A percentile compares a stretch with the other conserved stretches of the same genome.
phyloP scores from a whole-genome alignment of 2,797 vertebrate genomes.

The Mallotus villosus region DNA sequence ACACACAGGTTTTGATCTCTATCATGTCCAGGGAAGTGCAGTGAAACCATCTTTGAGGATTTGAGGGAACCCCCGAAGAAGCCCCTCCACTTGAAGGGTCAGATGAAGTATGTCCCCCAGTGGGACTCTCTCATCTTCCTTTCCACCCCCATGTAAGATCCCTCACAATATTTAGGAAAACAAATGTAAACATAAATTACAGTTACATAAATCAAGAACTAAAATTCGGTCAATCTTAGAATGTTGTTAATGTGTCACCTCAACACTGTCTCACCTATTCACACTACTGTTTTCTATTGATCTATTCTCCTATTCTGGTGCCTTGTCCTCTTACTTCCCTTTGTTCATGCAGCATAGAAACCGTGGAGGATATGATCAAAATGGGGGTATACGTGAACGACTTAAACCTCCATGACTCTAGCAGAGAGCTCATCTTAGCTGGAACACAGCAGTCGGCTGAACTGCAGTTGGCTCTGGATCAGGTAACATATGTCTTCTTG shows the following conservation, averaged over 20 bases:
- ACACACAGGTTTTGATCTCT: not conserved
- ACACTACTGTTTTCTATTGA: too few relatives aligned
- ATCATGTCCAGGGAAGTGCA: conserved; percentile 70
- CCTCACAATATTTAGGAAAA: too few relatives aligned
- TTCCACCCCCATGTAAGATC: conserved; percentile 76
- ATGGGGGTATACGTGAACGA: conserved; percentile 79
- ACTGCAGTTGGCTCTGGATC: conserved; percentile 77
- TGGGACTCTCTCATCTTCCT: conserved; percentile 81
- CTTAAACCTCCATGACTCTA: conserved; percentile 78
- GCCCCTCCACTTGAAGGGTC: conserved; percentile 77
- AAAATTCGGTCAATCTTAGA: not conserved
- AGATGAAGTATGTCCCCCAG: conserved; percentile 79
- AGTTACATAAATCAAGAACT: not conserved
- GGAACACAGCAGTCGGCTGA: conserved; percentile 79
- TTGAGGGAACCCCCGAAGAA: conserved; percentile 77
- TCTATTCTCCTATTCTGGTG: too few relatives aligned
- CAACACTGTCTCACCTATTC: not conserved
- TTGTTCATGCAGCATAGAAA: conserved; percentile 67
- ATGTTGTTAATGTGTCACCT: not conserved
- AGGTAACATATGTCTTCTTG: conserved; percentile 49
- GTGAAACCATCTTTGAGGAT: conserved; percentile 79
- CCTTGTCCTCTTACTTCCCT: not conserved
- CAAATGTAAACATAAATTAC: not conserved
- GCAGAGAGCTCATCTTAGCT: conserved; percentile 76
- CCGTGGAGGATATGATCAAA: conserved; percentile 80